These are phyloP conservation scores for Melitaea cinxia DNA, from an alignment of 1,140 invertebrate genomes.

Conservation along the genomic window DNA sequence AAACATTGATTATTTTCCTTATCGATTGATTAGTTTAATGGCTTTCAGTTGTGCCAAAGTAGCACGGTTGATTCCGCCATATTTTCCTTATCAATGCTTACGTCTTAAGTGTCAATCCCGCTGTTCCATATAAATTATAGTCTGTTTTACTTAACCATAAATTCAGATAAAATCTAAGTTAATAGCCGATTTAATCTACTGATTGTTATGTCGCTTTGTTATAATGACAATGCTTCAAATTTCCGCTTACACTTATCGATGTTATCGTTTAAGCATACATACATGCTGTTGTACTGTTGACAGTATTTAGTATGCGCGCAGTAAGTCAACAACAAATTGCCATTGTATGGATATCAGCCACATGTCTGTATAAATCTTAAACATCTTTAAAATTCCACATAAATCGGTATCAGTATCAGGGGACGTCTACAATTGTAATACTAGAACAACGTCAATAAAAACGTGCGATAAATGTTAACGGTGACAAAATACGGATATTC, in stretches of 20 bases:
- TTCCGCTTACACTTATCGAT: constrained; percentile 14
- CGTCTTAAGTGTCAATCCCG: too few relatives aligned
- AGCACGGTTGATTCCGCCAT: too few relatives aligned
- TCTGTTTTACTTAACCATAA: too few relatives aligned
- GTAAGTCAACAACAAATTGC: constrained; percentile 16
- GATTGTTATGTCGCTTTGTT: too few relatives aligned
- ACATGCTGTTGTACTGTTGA: background rate
- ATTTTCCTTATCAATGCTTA: too few relatives aligned
- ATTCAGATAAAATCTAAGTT: too few relatives aligned
- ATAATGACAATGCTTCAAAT: constrained; percentile 5
- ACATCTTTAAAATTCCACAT: constrained; percentile 24
- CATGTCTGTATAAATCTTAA: constrained; percentile 18
- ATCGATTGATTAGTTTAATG: too few relatives aligned
- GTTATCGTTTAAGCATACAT: background rate
- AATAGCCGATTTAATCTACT: too few relatives aligned
- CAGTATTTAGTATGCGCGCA: constrained; percentile 15
- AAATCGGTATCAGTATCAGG: constrained; percentile 4
- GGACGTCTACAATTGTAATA: constrained; percentile 7
- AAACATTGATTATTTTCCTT: too few relatives aligned
- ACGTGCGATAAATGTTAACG: constrained; percentile 6
- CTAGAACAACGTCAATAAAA: constrained; percentile 5
- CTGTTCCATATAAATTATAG: too few relatives aligned
- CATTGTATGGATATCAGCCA: constrained; percentile 26
- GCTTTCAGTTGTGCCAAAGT: too few relatives aligned
- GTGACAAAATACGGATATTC: background rate